These are phyloP conservation scores for Megaceryle torquata DNA, from an alignment of 2,113 vertebrate genomes.

Conservation along the genomic window DNA sequence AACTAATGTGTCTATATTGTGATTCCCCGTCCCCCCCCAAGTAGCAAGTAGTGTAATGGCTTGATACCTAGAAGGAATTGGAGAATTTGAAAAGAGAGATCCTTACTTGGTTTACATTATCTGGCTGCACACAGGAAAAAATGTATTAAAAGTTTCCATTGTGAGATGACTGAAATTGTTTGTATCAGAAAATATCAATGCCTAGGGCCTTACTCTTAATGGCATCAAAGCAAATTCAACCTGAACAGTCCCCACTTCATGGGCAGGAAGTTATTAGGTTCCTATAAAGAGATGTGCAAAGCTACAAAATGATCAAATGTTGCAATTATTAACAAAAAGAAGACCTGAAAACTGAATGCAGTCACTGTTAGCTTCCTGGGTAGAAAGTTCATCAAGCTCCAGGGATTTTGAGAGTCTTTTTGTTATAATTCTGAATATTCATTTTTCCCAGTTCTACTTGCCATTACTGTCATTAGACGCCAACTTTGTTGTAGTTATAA, in stretches of 20 bases:
- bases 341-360: not conserved
- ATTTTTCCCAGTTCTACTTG: not conserved
- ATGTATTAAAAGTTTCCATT: not conserved
- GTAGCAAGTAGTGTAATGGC: not conserved
- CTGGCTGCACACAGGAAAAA: not conserved
- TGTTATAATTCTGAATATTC: not conserved
- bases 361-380: not conserved
- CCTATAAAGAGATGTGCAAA: not conserved
- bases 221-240: not conserved
- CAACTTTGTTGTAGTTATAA: constrained; percentile 10
- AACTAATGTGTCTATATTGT: not conserved
- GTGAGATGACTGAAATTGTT: constrained; percentile 5
- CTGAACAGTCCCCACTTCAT: not conserved
- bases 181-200: not conserved
- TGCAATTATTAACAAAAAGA: not conserved
- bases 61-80: not conserved
- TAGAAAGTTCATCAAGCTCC: not conserved
- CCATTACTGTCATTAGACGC: not conserved
- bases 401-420: not conserved
- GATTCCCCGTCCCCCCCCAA: not conserved
- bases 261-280: not conserved
- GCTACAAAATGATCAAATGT: not conserved
- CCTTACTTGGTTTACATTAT: constrained; percentile 25
- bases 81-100: not conserved
- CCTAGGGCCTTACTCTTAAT: not conserved